Base-by-base conservation (phyloP, 53 echinoderm and acorn worm species). In the Glandiceps talaboti region DNA sequence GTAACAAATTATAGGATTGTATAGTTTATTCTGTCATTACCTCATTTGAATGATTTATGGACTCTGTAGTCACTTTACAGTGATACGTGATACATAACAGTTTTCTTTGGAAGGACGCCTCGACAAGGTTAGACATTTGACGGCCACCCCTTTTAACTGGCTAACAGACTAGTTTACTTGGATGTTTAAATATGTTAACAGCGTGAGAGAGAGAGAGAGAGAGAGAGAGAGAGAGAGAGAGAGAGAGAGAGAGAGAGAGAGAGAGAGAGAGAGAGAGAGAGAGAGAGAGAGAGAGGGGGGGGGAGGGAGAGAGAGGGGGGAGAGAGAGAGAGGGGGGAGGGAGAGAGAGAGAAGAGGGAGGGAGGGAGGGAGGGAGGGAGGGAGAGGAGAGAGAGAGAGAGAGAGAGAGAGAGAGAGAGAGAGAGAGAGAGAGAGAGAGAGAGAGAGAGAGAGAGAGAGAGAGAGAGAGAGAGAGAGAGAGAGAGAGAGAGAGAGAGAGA, bases 391-490 rank as follows among this genome's bases (percentile, higher is more conserved):
- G 64, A 45, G 64, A 45, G 64, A 45, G 64, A 45, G 64, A 45
- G 64, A 45, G 64, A 45, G 64, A 45, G 64, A 45, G 64, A 45
- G 64, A 45, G 64, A 45, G 64, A 45, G 64, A 45, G 64, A 45
- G 64, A 45, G 64, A 45, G 64, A 45, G 64, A 45, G 64, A 45
- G 64, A 45, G 64, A 45, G 64, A 45, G 64, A 45, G 64, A 45
- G 64, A 45, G 64, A 45, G 64, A 45, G 64, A 45, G 64, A 45
- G 64, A 45, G 64, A 45, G 64, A n/a, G n/a, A n/a, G 64, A 45
- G 64, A 45, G 64, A 45, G 64, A 45, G 64, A 45, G 64, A 45
- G 64, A 45, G 64, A 45, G 64, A 45, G 64, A 45, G 64, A 45
- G 64, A 45, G 64, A 45, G 64, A 45, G 64, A 45, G 64, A 45